Percentiles rank a stretch among this genome's conserved stretches.
phyloP scores from a whole-genome alignment of 2,113 vertebrate genomes.

The Tragelaphus strepsiceros region DNA sequence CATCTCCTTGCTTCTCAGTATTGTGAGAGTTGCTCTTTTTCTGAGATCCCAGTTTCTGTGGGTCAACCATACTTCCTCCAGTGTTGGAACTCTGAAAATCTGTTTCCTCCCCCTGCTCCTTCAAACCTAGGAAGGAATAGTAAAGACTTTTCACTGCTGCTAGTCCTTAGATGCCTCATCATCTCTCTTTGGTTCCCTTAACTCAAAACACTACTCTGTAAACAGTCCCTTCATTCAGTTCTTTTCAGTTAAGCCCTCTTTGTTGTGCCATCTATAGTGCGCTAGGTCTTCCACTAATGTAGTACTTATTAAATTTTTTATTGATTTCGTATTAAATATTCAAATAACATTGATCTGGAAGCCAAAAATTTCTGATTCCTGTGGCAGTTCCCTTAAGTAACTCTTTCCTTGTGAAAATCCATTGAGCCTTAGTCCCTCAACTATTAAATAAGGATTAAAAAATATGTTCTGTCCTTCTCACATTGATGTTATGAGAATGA shows the following conservation, averaged over 20 bases:
- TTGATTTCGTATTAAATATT: constrained; percentile 3
- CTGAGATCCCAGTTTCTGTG: not conserved
- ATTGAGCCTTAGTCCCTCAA: not conserved
- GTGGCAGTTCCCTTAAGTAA: not conserved
- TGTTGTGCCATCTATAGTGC: not conserved
- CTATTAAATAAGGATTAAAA: not conserved
- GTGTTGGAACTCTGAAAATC: not conserved
- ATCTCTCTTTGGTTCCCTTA: not conserved
- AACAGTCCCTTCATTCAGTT: not conserved
- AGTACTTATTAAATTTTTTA: not conserved
- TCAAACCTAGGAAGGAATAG: not conserved
- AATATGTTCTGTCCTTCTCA: not conserved
- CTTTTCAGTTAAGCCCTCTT: not conserved
- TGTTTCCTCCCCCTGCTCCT: not conserved
- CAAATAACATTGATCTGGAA: not conserved
- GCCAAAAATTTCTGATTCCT: not conserved
- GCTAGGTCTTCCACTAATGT: not conserved
- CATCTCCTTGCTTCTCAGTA: not conserved
- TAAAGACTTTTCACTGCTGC: not conserved
- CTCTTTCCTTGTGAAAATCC: not conserved
- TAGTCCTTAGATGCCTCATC: not conserved
- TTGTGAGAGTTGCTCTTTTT: not conserved
- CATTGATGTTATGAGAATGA: not conserved
- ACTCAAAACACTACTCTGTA: not conserved
- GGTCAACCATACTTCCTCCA: not conserved